These are phyloP conservation scores for Andrena minutula DNA, from an alignment of 2,888 invertebrate genomes.

Conservation along the genomic window DNA sequence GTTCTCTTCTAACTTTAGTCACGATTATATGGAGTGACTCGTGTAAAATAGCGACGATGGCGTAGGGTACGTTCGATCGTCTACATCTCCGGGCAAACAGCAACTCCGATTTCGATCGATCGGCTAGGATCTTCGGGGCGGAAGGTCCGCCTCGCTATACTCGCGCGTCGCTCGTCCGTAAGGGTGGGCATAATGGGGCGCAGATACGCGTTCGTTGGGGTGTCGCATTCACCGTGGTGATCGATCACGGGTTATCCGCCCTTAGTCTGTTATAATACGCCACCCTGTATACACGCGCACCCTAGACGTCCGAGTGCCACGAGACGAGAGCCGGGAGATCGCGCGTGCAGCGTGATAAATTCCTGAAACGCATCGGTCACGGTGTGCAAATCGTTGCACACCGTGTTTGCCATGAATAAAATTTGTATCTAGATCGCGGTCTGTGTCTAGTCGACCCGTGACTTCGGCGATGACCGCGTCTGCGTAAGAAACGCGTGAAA, in stretches of 20 bases:
- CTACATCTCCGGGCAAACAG: slow-evolving; percentile 39
- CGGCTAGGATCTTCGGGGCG: slow-evolving; percentile 53
- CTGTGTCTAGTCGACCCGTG: not conserved
- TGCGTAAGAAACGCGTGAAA: slow-evolving; percentile 46
- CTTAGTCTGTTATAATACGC: slow-evolving; percentile 80
- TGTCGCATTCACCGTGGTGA: slow-evolving; percentile 82
- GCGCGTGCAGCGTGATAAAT: slow-evolving; percentile 63
- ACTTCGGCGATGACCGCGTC: slow-evolving; percentile 20
- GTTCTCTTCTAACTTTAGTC: no score
- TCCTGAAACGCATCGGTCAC: slow-evolving; percentile 53
- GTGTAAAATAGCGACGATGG: slow-evolving; percentile 5
- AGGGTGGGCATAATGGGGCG: slow-evolving; percentile 82
- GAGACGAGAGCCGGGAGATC: slow-evolving; percentile 22
- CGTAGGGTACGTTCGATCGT: slow-evolving; percentile 45
- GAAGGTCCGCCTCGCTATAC: slow-evolving; percentile 52
- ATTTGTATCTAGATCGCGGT: slow-evolving; percentile 45
- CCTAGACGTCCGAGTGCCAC: slow-evolving; percentile 46
- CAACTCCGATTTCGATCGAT: slow-evolving; percentile 37
- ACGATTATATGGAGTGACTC: not conserved
- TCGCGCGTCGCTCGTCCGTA: slow-evolving; percentile 74
- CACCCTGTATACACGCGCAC: slow-evolving; percentile 68
- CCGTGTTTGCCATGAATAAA: slow-evolving; percentile 51
- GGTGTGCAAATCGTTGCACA: slow-evolving; percentile 24
- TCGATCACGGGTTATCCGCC: slow-evolving; percentile 83
- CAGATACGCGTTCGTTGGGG: slow-evolving; percentile 81